phyloP scores from a whole-genome alignment of 1,140 invertebrate species.

The Gonatopus flavifemur region DNA sequence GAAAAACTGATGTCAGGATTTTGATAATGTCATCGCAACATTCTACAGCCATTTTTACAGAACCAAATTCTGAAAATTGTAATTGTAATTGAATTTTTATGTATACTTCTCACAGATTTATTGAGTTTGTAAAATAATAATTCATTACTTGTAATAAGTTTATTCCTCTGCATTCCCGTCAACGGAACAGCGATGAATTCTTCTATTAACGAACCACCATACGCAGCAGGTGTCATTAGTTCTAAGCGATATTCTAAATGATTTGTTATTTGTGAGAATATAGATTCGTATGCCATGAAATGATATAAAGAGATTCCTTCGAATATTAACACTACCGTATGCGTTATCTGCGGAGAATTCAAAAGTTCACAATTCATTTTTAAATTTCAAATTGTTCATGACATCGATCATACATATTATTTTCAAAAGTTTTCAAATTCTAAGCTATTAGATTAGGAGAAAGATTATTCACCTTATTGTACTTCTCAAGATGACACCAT shows the following conservation, averaged over 20 bases:
- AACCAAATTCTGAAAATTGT: slow-evolving; percentile 62
- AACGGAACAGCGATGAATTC: slow-evolving; percentile 77
- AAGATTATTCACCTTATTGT: slow-evolving; percentile 58
- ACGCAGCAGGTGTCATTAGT: slow-evolving; percentile 71
- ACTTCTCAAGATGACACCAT: slow-evolving; percentile 81
- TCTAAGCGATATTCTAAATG: slow-evolving; percentile 70
- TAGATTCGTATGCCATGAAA: slow-evolving; percentile 66
- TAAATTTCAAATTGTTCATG: slow-evolving; percentile 2
- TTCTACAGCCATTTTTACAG: slow-evolving; percentile 67
- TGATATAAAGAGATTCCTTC: slow-evolving; percentile 77
- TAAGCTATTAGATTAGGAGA: not conserved
- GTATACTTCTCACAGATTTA: not conserved
- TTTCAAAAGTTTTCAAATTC: not conserved
- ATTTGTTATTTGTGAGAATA: slow-evolving; percentile 62
- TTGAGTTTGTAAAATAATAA: not conserved
- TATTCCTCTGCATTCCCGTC: slow-evolving; percentile 67
- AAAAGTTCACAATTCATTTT: slow-evolving; percentile 1
- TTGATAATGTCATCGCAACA: slow-evolving; percentile 67
- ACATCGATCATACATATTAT: not conserved
- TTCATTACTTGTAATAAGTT: slow-evolving; percentile 59
- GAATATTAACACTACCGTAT: slow-evolving; percentile 73
- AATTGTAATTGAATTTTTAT: slow-evolving; percentile 7
- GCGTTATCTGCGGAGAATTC: slow-evolving; percentile 44
- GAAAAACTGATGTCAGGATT: slow-evolving; percentile 69
- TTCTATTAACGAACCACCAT: slow-evolving; percentile 71